A percentile compares a stretch with the other conserved stretches of the same genome.
Conservation (phyloP, 2,888 invertebrate species). For the Scaeva pyrastri region DNA sequence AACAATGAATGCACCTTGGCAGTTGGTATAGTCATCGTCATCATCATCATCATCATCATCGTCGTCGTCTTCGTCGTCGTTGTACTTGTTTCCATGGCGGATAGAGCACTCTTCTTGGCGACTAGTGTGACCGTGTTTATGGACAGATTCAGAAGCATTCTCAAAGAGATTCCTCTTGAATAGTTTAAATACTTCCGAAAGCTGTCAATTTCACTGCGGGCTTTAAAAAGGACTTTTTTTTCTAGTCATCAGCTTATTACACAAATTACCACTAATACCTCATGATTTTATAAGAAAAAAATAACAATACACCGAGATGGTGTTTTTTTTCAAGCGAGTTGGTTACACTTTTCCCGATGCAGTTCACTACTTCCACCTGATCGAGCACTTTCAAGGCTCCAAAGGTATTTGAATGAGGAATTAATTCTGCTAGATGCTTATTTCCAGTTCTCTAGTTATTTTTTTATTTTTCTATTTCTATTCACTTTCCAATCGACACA, state of each 20-base stretch:
- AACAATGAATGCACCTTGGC: constrained; percentile 49
- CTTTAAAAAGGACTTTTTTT: too few relatives aligned
- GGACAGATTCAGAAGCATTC: too few relatives aligned
- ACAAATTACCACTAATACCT: background rate
- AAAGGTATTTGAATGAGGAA: constrained; percentile 50
- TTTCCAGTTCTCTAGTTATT: constrained; percentile 32
- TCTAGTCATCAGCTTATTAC: background rate
- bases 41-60: too few relatives aligned
- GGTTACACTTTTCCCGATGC: constrained; percentile 19
- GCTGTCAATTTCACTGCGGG: too few relatives aligned
- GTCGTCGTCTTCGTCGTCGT: too few relatives aligned
- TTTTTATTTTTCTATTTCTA: constrained; percentile 15
- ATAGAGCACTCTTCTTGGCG: background rate
- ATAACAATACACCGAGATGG: background rate
- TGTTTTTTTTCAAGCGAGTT: background rate
- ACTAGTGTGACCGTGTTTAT: constrained; percentile 19
- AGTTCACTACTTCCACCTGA: constrained; percentile 57
- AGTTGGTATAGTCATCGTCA: background rate
- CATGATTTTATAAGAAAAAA: background rate
- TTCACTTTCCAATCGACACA: constrained; percentile 63
- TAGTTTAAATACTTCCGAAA: too few relatives aligned
- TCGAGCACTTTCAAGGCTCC: constrained; percentile 42
- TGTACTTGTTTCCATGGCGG: constrained; percentile 17
- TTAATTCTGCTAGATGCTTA: constrained; percentile 58
- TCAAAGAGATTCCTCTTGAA: too few relatives aligned